Evolutionary conservation across 2,797 vertebrate species (phyloP).

Genomic region (Microcaecilia unicolor): DNA sequence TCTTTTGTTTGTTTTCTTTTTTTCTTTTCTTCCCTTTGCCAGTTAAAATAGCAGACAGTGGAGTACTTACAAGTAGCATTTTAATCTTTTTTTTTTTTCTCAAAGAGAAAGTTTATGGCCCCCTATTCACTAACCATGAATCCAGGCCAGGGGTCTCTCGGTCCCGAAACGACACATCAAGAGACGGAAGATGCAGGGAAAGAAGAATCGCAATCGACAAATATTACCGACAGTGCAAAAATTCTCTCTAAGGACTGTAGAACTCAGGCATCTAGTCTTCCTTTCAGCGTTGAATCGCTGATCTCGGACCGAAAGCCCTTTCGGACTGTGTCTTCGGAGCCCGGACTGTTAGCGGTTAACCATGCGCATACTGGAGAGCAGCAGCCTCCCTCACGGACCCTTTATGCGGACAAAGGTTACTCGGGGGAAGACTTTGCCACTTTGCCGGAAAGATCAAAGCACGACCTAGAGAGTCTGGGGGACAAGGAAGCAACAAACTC

Average conservation of each 20-base stretch:
- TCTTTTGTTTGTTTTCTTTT: no score
- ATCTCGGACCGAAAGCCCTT: conserved; percentile 52
- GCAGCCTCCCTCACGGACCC: conserved; percentile 37
- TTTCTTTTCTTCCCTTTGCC: no score
- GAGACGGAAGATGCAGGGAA: conserved; percentile 21
- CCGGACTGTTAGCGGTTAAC: no score
- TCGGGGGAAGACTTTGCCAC: conserved; percentile 43
- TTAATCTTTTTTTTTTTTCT: no score
- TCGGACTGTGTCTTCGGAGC: conserved; percentile 31
- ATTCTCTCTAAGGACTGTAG: conserved; percentile 35
- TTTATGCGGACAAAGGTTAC: conserved; percentile 42
- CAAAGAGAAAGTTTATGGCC: conserved; percentile 61
- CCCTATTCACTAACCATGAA: conserved; percentile 66
- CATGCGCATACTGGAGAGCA: conserved; percentile 24
- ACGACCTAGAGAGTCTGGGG: conserved; percentile 41
- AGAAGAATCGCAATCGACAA: conserved; percentile 21
- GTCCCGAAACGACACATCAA: conserved; percentile 40
- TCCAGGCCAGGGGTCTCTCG: conserved; percentile 53
- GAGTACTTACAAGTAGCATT: no score
- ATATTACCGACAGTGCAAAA: neutral
- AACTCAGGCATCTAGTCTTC: conserved; percentile 43
- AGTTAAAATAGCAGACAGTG: no score
- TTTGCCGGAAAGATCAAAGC: conserved; percentile 43
- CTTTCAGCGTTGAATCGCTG: conserved; percentile 70
- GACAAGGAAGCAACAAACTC: conserved; percentile 41